These are phyloP conservation scores for Asarcornis scutulata DNA, from an alignment of 2,113 vertebrate species.

Conservation along the genomic window DNA sequence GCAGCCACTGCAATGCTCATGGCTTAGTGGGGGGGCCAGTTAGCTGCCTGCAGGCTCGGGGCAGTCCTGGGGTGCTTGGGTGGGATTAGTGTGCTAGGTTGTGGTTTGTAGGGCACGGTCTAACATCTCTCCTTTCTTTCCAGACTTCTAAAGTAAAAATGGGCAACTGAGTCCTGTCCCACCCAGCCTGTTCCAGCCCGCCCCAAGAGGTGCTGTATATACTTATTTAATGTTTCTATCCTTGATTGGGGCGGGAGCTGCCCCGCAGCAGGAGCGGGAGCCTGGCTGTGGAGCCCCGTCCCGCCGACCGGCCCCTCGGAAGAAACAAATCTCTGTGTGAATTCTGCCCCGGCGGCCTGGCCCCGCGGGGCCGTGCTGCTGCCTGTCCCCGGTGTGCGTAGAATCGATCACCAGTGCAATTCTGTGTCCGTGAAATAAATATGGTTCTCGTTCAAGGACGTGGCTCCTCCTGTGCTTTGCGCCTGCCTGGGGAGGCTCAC, in stretches of 20 bases:
- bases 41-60: neutral
- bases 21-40: neutral
- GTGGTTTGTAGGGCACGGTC: neutral
- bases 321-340: conserved; percentile 63
- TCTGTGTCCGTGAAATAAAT: conserved; percentile 81
- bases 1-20: rapidly evolving
- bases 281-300: neutral
- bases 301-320: neutral
- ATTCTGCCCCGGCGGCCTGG: neutral
- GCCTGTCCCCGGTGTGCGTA: conserved; percentile 26
- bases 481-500: rapidly evolving
- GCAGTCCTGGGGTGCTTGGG: neutral
- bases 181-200: conserved; percentile 30
- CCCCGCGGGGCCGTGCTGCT: neutral
- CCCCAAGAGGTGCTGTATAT: conserved; percentile 72
- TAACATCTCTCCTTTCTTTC: conserved; percentile 51
- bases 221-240: conserved; percentile 81
- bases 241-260: conserved; percentile 28
- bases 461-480: neutral
- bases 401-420: conserved; percentile 52
- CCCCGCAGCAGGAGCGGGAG: neutral
- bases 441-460: conserved; percentile 60
- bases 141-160: conserved; percentile 99
- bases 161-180: conserved; percentile 84
- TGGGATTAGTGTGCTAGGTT: neutral